phyloP scores from a whole-genome alignment of 1,140 invertebrate genomes.

The Ooceraea biroi region DNA sequence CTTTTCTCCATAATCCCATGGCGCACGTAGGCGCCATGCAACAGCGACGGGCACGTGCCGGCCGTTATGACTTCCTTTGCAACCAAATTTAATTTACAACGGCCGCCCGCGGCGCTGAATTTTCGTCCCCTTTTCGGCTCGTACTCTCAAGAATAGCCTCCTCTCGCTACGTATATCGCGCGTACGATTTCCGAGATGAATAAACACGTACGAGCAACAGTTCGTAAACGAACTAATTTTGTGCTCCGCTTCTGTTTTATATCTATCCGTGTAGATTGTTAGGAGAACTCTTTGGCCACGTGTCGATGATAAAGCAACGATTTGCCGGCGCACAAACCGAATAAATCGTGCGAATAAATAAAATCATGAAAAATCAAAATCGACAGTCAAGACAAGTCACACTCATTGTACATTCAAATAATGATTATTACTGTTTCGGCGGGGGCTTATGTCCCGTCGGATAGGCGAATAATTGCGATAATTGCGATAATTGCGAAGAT shows the following conservation, averaged over 20 bases:
- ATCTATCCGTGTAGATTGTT: slow-evolving; percentile 15
- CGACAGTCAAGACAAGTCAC: too few species aligned
- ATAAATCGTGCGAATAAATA: too few species aligned
- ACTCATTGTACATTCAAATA: too few species aligned
- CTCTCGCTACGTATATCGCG: slow-evolving; percentile 30
- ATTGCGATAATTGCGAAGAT: too few species aligned
- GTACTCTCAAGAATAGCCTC: slow-evolving; percentile 51
- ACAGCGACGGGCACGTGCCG: slow-evolving; percentile 72
- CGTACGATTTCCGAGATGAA: slow-evolving; percentile 60
- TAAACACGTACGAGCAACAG: slow-evolving; percentile 56
- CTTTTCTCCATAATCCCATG: slow-evolving; percentile 75
- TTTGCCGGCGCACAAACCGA: slow-evolving; percentile 10
- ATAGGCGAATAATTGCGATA: too few species aligned
- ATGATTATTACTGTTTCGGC: too few species aligned
- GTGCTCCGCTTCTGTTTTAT: slow-evolving; percentile 55
- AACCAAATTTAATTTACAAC: slow-evolving; percentile 79
- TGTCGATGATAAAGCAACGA: slow-evolving; percentile 32
- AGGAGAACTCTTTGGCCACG: background rate
- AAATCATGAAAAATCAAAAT: too few species aligned
- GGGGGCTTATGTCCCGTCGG: too few species aligned
- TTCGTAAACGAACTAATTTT: slow-evolving; percentile 71
- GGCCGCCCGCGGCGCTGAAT: slow-evolving; percentile 71
- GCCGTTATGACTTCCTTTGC: slow-evolving; percentile 78
- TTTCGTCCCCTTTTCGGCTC: slow-evolving; percentile 58
- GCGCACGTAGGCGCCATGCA: slow-evolving; percentile 56